phyloP scores from a whole-genome alignment of 2,113 vertebrate genomes.

The Grus americana region DNA sequence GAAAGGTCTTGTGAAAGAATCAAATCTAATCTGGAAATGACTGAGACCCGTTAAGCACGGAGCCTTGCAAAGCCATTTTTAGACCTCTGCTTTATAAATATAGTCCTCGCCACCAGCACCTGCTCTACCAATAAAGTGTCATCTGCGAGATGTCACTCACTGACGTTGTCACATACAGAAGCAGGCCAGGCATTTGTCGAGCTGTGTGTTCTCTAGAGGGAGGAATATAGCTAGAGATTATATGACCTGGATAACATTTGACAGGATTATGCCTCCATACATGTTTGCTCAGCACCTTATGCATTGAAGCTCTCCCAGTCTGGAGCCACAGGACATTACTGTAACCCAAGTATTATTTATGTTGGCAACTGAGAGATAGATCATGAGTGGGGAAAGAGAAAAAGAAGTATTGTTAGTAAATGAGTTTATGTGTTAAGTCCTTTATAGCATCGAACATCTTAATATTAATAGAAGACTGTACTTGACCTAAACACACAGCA shows the following conservation, averaged over 20 bases:
- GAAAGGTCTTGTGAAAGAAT: neutral
- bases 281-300: constrained; percentile 42
- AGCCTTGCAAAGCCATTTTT: neutral
- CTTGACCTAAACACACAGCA: neutral
- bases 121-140: constrained; percentile 38
- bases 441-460: neutral
- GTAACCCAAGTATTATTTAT: constrained; percentile 46
- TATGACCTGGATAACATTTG: constrained; percentile 44
- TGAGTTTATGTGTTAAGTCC: neutral
- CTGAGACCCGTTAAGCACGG: neutral
- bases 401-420: neutral
- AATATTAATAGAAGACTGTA: neutral
- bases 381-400: neutral
- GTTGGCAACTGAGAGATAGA: neutral
- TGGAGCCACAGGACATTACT: constrained; percentile 14
- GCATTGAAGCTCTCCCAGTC: neutral
- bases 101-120: constrained; percentile 5
- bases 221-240: constrained; percentile 5
- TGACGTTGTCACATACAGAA: constrained; percentile 18
- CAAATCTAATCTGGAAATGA: neutral
- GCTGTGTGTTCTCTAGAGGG: neutral
- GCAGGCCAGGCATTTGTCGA: neutral
- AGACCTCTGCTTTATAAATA: constrained; percentile 35
- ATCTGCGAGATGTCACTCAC: constrained; percentile 39
- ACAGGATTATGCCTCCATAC: constrained; percentile 22